Conservation (phyloP, 2,888 invertebrate genomes). For the Siphlonurus alternatus region DNA sequence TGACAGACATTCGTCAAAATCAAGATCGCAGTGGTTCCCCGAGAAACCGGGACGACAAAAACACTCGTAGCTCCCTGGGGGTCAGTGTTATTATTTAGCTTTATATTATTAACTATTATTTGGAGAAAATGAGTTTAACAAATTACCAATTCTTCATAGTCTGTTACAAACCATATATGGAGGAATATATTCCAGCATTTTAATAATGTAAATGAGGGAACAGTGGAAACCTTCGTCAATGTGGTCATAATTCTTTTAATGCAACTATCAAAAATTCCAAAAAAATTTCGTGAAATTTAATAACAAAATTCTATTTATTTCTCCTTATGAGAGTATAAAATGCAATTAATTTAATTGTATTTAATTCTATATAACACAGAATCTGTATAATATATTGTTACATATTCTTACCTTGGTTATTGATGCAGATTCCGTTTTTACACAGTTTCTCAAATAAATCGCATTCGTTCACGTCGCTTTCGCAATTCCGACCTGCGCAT, state of each 20-base stretch:
- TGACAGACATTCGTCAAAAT: slow-evolving; percentile 77
- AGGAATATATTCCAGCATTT: no score
- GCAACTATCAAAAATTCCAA: no score
- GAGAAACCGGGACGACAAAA: slow-evolving; percentile 79
- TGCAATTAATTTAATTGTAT: no score
- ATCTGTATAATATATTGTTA: no score
- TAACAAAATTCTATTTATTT: no score
- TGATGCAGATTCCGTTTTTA: slow-evolving; percentile 68
- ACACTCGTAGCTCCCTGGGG: slow-evolving; percentile 51
- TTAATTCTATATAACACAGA: no score
- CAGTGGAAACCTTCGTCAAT: no score
- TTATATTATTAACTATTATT: neutral
- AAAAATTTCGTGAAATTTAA: no score
- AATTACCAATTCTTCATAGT: neutral
- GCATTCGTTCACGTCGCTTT: slow-evolving; percentile 62
- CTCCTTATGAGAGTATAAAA: no score
- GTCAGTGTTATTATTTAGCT: slow-evolving; percentile 1
- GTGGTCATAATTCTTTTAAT: no score
- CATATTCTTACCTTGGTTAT: slow-evolving; percentile 37
- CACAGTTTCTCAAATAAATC: slow-evolving; percentile 31
- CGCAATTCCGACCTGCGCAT: slow-evolving; percentile 30
- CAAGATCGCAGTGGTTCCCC: slow-evolving; percentile 64
- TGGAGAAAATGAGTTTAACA: neutral
- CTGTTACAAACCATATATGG: slow-evolving; percentile 1
- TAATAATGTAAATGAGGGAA: no score